Conservation (phyloP, 1,140 invertebrate species). For the Psix sp. region DNA sequence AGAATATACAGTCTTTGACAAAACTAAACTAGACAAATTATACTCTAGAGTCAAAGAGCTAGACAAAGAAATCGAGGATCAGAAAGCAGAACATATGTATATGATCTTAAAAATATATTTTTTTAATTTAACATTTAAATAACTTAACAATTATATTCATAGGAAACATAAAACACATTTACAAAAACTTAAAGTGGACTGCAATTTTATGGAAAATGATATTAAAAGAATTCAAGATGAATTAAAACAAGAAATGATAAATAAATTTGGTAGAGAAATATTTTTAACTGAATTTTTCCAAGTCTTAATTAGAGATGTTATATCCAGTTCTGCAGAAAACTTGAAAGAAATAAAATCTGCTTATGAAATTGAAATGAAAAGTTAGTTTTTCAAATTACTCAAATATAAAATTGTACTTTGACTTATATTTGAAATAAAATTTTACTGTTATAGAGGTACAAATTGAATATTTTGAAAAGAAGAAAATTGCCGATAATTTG, state of each 20-base stretch:
- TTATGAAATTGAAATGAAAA: background rate
- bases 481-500: too few relatives aligned
- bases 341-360: background rate
- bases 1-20: slow-evolving; percentile 82
- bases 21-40: slow-evolving; percentile 77
- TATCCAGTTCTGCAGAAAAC: slow-evolving; percentile 76
- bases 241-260: slow-evolving; percentile 77
- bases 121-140: too few relatives aligned
- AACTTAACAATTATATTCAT: slow-evolving; percentile 14
- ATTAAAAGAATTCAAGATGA: slow-evolving; percentile 75
- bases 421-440: too few relatives aligned
- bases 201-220: slow-evolving; percentile 77
- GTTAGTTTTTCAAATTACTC: too few relatives aligned
- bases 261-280: slow-evolving; percentile 79
- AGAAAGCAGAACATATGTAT: slow-evolving; percentile 81
- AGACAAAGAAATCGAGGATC: slow-evolving; percentile 79
- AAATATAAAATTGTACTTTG: too few relatives aligned
- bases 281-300: slow-evolving; percentile 79
- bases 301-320: slow-evolving; percentile 76
- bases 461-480: too few relatives aligned
- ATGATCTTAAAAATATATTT: too few relatives aligned
- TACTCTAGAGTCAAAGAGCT: slow-evolving; percentile 81
- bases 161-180: slow-evolving; percentile 78
- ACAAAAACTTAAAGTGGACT: slow-evolving; percentile 78
- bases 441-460: too few relatives aligned